Evolutionary conservation across 2,797 vertebrate species (phyloP).

Genomic region (Esox masquinongy): DNA sequence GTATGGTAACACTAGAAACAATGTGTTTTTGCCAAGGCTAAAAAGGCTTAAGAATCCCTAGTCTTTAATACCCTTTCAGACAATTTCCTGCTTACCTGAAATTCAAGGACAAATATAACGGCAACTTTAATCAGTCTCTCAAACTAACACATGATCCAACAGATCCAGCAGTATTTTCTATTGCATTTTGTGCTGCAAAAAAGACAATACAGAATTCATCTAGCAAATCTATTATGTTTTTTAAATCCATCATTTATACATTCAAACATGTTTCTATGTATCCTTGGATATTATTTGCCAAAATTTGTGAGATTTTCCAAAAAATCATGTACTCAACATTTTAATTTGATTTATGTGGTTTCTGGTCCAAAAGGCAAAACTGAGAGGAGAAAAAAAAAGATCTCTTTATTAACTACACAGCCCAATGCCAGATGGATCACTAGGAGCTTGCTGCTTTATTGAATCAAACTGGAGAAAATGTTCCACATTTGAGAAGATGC

Average conservation of each 20-base stretch:
- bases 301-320: constrained; percentile 31
- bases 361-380: constrained; percentile 19
- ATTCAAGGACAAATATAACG: constrained; percentile 17
- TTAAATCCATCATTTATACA: constrained; percentile 2
- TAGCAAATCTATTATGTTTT: neutral
- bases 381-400: constrained; percentile 7
- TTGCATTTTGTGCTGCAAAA: neutral
- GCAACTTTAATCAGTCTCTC: constrained; percentile 11
- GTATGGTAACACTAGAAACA: too few species aligned
- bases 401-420: constrained; percentile 22
- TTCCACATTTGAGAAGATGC: constrained; percentile 22
- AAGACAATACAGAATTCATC: neutral
- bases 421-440: constrained; percentile 26
- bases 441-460: constrained; percentile 16
- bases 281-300: constrained; percentile 32
- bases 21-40: too few species aligned
- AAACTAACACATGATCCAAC: constrained; percentile 1
- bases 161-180: neutral
- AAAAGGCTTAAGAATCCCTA: too few species aligned
- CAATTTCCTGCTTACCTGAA: constrained; percentile 16
- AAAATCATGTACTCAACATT: constrained; percentile 26
- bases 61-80: neutral
- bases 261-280: constrained; percentile 27
- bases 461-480: constrained; percentile 21
- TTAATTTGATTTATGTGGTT: constrained; percentile 31